Conservation (phyloP, 2,888 invertebrate genomes). For the Mesorhabditis belari region DNA sequence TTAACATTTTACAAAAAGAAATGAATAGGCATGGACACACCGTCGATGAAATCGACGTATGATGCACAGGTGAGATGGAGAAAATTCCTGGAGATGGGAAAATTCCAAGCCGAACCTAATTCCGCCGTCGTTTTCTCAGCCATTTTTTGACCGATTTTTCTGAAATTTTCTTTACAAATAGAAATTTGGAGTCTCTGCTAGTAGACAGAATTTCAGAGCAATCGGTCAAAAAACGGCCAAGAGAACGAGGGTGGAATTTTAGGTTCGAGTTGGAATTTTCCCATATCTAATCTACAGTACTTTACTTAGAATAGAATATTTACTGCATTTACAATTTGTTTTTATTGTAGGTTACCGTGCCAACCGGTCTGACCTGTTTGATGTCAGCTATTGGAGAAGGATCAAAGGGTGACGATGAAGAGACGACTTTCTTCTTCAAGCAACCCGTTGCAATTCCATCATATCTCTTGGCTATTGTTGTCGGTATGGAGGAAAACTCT, state of each 20-base stretch:
- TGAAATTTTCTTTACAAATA: no score
- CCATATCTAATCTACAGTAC: no score
- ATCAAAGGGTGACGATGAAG: slow-evolving; percentile 29
- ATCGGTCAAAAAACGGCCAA: no score
- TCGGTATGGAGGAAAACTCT: slow-evolving; percentile 63
- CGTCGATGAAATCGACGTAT: slow-evolving; percentile 79
- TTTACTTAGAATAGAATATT: neutral
- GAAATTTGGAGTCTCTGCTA: no score
- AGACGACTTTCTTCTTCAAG: slow-evolving; percentile 39
- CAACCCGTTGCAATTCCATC: slow-evolving; percentile 74
- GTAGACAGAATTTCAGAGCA: no score
- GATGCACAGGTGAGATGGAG: slow-evolving; percentile 61
- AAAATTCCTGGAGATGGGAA: no score
- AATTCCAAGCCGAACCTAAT: no score
- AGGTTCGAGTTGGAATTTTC: neutral
- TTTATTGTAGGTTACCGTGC: slow-evolving; percentile 64
- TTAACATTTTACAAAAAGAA: no score
- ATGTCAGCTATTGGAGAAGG: slow-evolving; percentile 71
- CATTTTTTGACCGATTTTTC: no score
- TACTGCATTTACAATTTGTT: neutral
- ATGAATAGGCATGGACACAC: slow-evolving; percentile 98
- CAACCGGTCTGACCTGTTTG: slow-evolving; percentile 70
- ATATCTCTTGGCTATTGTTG: slow-evolving; percentile 81
- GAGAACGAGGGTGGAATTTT: neutral
- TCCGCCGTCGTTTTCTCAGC: no score